phyloP scores from a whole-genome alignment of 2,888 invertebrate genomes.

The Cordilura impudica region DNA sequence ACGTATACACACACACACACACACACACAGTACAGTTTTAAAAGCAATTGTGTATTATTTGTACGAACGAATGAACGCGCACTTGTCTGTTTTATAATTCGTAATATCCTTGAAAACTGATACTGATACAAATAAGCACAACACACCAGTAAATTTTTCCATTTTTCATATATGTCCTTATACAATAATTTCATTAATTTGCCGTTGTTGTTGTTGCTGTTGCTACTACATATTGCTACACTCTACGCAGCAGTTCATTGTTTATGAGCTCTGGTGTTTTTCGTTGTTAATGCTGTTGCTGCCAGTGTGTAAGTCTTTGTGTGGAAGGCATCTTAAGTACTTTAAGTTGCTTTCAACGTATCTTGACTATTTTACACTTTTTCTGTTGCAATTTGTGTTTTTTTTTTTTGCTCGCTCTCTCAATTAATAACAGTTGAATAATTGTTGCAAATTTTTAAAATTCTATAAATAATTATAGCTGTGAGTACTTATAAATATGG shows the following conservation, averaged over 20 bases:
- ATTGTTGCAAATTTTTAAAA: constrained; percentile 60
- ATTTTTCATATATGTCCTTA: constrained; percentile 23
- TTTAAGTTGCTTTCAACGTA: background rate
- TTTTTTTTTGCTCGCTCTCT: constrained; percentile 12
- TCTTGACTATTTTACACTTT: background rate
- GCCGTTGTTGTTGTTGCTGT: background rate
- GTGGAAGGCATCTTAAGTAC: background rate
- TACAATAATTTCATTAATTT: background rate
- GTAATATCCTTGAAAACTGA: constrained; percentile 38
- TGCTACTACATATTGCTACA: background rate
- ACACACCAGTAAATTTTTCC: constrained; percentile 27
- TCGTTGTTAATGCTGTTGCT: background rate
- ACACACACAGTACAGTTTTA: constrained; percentile 35
- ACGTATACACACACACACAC: background rate
- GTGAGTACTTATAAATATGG: constrained; percentile 51
- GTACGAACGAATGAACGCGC: background rate
- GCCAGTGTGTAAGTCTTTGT: background rate
- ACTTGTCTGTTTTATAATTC: background rate
- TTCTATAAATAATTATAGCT: constrained; percentile 52
- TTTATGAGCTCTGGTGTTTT: background rate
- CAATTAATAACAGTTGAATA: constrained; percentile 62
- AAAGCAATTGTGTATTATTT: constrained; percentile 37
- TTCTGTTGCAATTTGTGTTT: background rate
- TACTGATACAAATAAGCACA: constrained; percentile 28
- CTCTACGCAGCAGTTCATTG: background rate